Conservation (phyloP, 2,113 vertebrate species). For the Xiphophorus couchianus region DNA sequence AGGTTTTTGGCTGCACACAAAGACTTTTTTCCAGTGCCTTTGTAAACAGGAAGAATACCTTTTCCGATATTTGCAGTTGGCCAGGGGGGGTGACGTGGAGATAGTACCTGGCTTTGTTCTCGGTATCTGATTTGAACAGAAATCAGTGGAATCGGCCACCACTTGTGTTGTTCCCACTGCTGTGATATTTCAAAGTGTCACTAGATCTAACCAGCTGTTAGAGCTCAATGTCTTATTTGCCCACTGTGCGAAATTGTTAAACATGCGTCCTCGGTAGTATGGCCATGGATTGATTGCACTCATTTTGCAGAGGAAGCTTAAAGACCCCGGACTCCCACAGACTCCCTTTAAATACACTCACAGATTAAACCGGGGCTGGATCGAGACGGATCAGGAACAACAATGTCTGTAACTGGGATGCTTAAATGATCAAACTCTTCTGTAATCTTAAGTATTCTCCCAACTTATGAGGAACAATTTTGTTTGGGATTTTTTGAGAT, state of each 20-base stretch:
- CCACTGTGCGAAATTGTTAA: background rate
- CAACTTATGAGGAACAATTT: too few species aligned
- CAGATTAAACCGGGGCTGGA: background rate
- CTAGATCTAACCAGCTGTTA: background rate
- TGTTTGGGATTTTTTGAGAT: too few species aligned
- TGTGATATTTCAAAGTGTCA: conserved; percentile 1
- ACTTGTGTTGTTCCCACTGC: background rate
- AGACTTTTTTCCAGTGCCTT: background rate
- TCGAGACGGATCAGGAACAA: background rate
- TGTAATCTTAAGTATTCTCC: too few species aligned
- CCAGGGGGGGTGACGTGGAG: background rate
- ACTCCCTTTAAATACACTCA: background rate
- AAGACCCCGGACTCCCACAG: background rate
- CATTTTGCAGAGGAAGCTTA: conserved; percentile 5
- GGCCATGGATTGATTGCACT: conserved; percentile 4
- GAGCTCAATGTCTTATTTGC: background rate
- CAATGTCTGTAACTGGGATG: too few species aligned
- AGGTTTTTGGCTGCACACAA: too few species aligned
- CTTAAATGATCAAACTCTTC: too few species aligned
- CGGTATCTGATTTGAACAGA: background rate
- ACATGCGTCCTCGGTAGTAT: background rate
- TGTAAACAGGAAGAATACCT: background rate
- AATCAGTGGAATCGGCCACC: background rate
- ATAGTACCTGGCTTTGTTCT: too few species aligned
- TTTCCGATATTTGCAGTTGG: background rate